Base-by-base conservation (phyloP, 2,113 vertebrate genomes). In the Cyanistes caeruleus region DNA sequence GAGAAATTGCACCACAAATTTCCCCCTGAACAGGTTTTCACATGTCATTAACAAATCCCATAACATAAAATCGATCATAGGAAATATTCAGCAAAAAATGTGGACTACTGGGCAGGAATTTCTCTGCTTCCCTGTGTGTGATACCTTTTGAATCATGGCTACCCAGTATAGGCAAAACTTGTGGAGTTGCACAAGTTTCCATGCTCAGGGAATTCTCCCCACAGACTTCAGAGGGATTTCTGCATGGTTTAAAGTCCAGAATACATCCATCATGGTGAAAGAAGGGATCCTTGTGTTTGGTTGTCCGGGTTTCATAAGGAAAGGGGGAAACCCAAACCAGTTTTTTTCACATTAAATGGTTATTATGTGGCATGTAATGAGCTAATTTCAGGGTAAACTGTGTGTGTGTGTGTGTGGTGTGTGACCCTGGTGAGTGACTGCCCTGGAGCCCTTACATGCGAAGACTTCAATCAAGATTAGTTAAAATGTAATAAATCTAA, bases 401-500 rank as follows among this genome's bases (percentile, higher is more conserved):
- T 74, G 23, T 75, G 49, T 51, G 53, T 53, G n/a, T 41, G 43
- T 95, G 17, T 84, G 59, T 73, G 93, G 67, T 77, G 52, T 60
- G 92, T 88, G 90, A 94, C 95, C 96, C 41, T 94, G 80, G 90
- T 75, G 96, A 97, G 84, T 85, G 78, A 82, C 64, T 75, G 53
- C 90, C 89, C 92, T 73, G 80, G 86, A 92, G 73, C 76, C 90
- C 65, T 81, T 79, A 84, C 90, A 95, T 90, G 69, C 0, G 1
- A 96, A 95, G 88, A 68, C 93, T 96, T 97, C 93, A 96, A 95
- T 95, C 96, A 96, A 96, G 96, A 96, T 97, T 82, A 95, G 95
- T 96, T 96, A 95, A 96, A 97, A 97, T 89, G 95, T 90, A 97
- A 97, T 96, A 97, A 97, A 97, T 96, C 96, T 94, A 94, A 96